A percentile compares a stretch with the other conserved stretches of the same genome.
Conservation (phyloP, 1,140 invertebrate species). For the Leptinotarsa lineolata region DNA sequence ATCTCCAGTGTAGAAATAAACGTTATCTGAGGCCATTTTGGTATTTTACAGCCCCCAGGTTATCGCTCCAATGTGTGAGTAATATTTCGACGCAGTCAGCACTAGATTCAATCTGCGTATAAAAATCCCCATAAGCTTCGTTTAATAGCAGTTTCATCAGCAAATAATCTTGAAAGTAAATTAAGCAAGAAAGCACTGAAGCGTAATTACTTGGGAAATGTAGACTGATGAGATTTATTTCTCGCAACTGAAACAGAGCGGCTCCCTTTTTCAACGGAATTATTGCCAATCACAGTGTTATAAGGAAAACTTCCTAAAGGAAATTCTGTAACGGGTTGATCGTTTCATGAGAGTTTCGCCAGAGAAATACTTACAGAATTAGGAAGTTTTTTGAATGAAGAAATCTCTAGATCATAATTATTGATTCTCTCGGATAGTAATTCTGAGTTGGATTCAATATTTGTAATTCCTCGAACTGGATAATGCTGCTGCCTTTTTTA, state of each 20-base stretch:
- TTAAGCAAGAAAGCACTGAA: conserved; percentile 10
- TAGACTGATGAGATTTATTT: conserved; percentile 1
- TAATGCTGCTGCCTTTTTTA: no score
- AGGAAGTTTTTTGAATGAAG: no score
- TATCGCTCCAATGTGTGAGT: conserved; percentile 24
- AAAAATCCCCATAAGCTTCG: conserved; percentile 25
- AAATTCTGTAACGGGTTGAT: no score
- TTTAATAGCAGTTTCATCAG: conserved; percentile 24
- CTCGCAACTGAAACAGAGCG: background rate
- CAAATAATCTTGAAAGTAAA: conserved; percentile 25
- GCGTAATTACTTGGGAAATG: conserved; percentile 15
- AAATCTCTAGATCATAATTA: no score
- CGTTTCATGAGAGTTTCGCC: no score
- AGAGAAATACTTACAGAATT: no score
- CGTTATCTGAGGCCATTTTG: conserved; percentile 14
- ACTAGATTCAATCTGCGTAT: conserved; percentile 26
- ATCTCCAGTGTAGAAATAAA: background rate
- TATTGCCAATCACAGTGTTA: background rate
- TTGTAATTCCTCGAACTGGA: no score
- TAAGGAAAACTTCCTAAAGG: no score
- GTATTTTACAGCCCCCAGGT: conserved; percentile 17
- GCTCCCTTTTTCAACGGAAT: background rate
- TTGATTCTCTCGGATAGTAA: no score
- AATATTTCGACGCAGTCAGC: conserved; percentile 24
- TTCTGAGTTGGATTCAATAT: no score